Percentiles rank a stretch among this genome's conserved stretches.
Evolutionary conservation across 2,888 invertebrate genomes (phyloP).

Genomic region (Orchesellides sinensis): DNA sequence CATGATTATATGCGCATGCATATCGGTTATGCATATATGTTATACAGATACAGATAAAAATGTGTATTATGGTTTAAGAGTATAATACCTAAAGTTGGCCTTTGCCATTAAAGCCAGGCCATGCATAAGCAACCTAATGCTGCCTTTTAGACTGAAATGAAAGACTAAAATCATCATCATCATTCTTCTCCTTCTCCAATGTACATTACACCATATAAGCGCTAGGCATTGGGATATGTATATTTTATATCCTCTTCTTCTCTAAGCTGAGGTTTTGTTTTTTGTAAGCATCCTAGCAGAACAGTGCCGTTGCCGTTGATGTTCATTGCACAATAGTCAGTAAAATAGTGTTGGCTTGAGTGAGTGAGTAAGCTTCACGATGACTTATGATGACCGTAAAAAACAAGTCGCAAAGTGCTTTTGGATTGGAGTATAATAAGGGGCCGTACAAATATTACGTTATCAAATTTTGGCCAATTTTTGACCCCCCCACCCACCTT

Average conservation of each 20-base stretch:
- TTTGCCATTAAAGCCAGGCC: constrained; percentile 61
- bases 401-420: not conserved
- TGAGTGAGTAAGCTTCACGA: not conserved
- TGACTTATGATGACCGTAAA: constrained; percentile 15
- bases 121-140: constrained; percentile 10
- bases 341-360: not conserved
- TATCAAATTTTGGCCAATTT: too few species aligned
- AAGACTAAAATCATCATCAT: constrained; percentile 8
- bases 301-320: not conserved
- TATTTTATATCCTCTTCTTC: not conserved
- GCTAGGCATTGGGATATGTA: too few species aligned
- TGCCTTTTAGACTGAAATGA: too few species aligned
- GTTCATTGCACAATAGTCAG: too few species aligned
- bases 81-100: constrained; percentile 30
- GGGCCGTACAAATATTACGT: not conserved
- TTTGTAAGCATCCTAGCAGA: constrained; percentile 1
- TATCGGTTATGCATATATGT: not conserved
- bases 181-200: constrained; percentile 1
- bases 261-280: not conserved
- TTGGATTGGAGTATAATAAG: not conserved
- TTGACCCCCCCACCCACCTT: too few species aligned
- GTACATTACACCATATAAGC: not conserved
- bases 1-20: too few species aligned
- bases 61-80: not conserved
- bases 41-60: not conserved